Percentiles rank a stretch among this genome's conserved stretches.
These are phyloP conservation scores for Eulemur rufifrons DNA, from an alignment of 2,113 vertebrate genomes.

Conservation along the genomic window DNA sequence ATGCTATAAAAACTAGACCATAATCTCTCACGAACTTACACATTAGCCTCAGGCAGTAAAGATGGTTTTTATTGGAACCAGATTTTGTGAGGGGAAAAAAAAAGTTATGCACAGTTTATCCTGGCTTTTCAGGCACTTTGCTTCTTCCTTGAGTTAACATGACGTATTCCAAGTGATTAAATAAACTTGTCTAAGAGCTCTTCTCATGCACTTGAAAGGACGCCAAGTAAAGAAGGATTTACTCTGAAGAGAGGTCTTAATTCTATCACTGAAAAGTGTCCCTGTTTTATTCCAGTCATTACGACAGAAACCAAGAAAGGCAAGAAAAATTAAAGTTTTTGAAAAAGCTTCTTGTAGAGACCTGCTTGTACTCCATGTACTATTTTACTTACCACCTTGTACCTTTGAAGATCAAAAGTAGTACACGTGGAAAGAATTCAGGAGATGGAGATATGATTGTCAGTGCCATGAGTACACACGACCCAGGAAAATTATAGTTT, in stretches of 20 bases:
- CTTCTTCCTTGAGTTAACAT: slow-evolving; percentile 62
- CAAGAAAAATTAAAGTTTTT: slow-evolving; percentile 32
- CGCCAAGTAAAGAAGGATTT: slow-evolving; percentile 62
- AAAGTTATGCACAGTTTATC: slow-evolving; percentile 66
- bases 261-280: slow-evolving; percentile 38
- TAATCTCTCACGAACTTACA: slow-evolving; percentile 80
- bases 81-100: slow-evolving; percentile 73
- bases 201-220: slow-evolving; percentile 59
- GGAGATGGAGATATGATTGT: background rate
- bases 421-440: background rate
- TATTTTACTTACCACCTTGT: background rate
- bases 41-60: slow-evolving; percentile 82
- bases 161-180: slow-evolving; percentile 69
- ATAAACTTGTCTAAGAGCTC: slow-evolving; percentile 59
- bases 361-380: background rate
- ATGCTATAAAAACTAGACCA: slow-evolving; percentile 72
- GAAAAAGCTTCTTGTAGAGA: background rate
- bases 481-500: background rate
- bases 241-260: slow-evolving; percentile 63
- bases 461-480: background rate
- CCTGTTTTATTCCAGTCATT: slow-evolving; percentile 29
- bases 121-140: slow-evolving; percentile 59
- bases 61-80: slow-evolving; percentile 81
- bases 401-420: background rate
- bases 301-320: background rate